Percentiles rank a stretch among this genome's conserved stretches.
phyloP scores from a whole-genome alignment of 2,797 vertebrate species.

The Intellagama lesueurii region DNA sequence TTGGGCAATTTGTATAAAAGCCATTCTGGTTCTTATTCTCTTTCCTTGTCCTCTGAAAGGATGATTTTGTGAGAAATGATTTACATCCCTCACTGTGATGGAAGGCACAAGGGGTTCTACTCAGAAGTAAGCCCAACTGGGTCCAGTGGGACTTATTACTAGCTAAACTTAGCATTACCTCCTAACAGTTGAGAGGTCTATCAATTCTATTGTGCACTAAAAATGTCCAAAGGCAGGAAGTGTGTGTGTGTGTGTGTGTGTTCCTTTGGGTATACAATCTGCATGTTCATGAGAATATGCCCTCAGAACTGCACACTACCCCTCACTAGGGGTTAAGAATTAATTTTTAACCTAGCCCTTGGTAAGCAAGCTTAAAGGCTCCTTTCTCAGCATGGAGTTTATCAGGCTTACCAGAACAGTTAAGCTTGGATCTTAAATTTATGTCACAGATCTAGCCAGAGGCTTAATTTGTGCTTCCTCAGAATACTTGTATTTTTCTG shows the following conservation, averaged over 20 bases:
- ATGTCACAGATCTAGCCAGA: constrained; percentile 69
- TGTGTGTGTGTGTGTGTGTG: constrained; percentile 35
- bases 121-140: not conserved
- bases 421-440: constrained; percentile 50
- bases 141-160: not conserved
- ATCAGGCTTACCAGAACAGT: constrained; percentile 71
- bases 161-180: not conserved
- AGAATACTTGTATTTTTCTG: constrained; percentile 66
- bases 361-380: constrained; percentile 67
- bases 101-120: not conserved
- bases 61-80: not conserved
- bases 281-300: constrained; percentile 45
- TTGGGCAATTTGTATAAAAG: no score
- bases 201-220: not conserved
- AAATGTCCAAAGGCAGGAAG: not conserved
- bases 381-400: constrained; percentile 70
- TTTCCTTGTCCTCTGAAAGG: not conserved
- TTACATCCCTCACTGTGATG: not conserved
- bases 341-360: constrained; percentile 51
- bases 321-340: constrained; percentile 56
- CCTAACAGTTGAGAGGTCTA: not conserved
- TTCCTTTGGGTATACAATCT: constrained; percentile 28
- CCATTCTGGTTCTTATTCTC: not conserved
- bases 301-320: constrained; percentile 42
- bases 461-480: constrained; percentile 75